Conservation (phyloP, 2,113 vertebrate species). For the Pionites leucogaster region DNA sequence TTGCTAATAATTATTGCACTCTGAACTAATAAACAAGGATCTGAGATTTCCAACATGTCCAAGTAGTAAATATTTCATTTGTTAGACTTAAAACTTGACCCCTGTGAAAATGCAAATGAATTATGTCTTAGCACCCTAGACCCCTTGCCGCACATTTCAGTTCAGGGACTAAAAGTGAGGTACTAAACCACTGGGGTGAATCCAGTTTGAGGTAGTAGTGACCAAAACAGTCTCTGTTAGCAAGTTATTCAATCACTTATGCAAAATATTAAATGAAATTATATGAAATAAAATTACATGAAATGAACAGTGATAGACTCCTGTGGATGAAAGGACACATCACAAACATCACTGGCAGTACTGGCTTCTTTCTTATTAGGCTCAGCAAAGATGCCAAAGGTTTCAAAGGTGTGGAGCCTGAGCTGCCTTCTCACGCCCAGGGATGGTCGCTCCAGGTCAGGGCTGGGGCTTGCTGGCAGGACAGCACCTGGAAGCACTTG, state of each 20-base stretch:
- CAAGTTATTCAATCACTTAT: not conserved
- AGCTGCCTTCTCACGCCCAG: constrained; percentile 7
- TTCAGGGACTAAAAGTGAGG: not conserved
- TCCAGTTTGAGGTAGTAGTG: not conserved
- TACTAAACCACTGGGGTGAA: not conserved
- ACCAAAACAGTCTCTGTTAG: not conserved
- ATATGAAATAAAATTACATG: not conserved
- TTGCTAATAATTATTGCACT: constrained; percentile 21
- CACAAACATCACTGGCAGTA: not conserved
- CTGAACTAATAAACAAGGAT: constrained; percentile 21
- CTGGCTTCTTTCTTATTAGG: not conserved
- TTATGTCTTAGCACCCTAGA: not conserved
- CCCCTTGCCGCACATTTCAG: not conserved
- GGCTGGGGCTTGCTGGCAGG: not conserved
- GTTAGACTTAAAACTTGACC: not conserved
- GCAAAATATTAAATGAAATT: not conserved
- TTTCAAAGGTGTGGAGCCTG: not conserved
- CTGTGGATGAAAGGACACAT: not conserved
- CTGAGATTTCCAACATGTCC: not conserved
- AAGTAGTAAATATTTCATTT: not conserved
- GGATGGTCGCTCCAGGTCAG: constrained; percentile 1
- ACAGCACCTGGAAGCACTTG: fast-evolving
- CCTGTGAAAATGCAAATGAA: not conserved
- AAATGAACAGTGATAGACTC: fast-evolving
- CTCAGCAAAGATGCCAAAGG: not conserved